Evolutionary conservation across 1,140 invertebrate genomes (phyloP), one percentile per base, ranked within the genome.

Genomic region (Saccostrea glomerata): DNA sequence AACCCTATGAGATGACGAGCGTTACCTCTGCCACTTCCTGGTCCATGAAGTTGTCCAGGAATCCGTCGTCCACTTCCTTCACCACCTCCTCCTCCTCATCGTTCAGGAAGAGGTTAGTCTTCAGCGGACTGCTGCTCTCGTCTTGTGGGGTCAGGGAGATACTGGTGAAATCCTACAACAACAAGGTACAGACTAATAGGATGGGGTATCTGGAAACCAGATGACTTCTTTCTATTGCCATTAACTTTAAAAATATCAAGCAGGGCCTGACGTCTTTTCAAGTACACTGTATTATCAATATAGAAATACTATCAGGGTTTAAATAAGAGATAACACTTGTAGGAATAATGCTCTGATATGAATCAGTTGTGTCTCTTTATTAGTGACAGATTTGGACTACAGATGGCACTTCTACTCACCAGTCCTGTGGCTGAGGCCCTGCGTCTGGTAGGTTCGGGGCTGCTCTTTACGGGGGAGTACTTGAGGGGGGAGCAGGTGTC

Each of bases 11-110:
- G 47, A 47, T 47, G 9, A 7, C 5, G 47, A 56, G 9, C 47
- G 20, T 83, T 86, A 91, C 93, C 89, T 95, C 93, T 56, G 93
- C 93, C 17, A 95, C 95, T 66, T 96, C 96, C 91, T 96, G 94
- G 88, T 97, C 96, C 73, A 96, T 96, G 60, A 97, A 77, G 70
- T 30, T 94, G 23, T 97, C 97, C 90, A 96, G 95, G 90, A 97
- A 97, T 13, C 97, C 97, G 91, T 97, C 97, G 85, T 94, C 92
- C 87, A 87, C 96, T 82, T 90, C 90, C 87, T 84, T 82, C 82
- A 36, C 89, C n/a, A 87, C 89, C n/a, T 91, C 91, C 77, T 96
- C 96, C 89, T 96, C 96, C 88, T 87, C 87, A 36, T 94, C 56
- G 86, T 96, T 30, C 95, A 96, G 13, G 95, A 97, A 87, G 3